A percentile compares a stretch with the other conserved stretches of the same genome.
phyloP scores from a whole-genome alignment of 2,888 invertebrate species.

The Pilophorus perplexus region DNA sequence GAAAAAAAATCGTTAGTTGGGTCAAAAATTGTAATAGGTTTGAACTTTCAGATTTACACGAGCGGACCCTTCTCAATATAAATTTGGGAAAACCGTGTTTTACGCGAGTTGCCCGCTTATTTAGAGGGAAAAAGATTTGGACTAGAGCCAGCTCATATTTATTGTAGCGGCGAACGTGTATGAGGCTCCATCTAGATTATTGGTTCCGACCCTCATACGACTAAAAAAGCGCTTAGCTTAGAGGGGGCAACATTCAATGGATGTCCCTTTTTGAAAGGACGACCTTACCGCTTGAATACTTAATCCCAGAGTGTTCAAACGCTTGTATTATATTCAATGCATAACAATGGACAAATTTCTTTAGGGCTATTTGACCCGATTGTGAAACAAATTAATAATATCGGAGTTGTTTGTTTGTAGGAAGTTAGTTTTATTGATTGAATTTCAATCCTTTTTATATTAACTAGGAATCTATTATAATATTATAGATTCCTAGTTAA shows the following conservation, averaged over 20 bases:
- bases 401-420: too few species aligned
- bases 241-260: constrained; percentile 6
- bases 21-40: background rate
- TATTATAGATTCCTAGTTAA: too few species aligned
- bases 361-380: too few species aligned
- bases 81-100: constrained; percentile 29
- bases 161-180: constrained; percentile 22
- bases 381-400: too few species aligned
- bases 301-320: too few species aligned
- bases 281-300: background rate
- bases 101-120: constrained; percentile 27
- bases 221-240: constrained; percentile 26
- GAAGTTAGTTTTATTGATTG: too few species aligned
- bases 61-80: background rate
- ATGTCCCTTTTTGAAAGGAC: background rate
- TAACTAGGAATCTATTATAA: too few species aligned
- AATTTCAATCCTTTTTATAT: too few species aligned
- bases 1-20: too few species aligned
- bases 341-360: too few species aligned
- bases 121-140: constrained; percentile 28
- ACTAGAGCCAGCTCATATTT: constrained; percentile 28
- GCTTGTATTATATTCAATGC: too few species aligned
- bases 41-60: constrained; percentile 11
- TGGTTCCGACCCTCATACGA: constrained; percentile 31
- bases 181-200: constrained; percentile 38